Percentiles rank a stretch among this genome's conserved stretches.
phyloP scores from a whole-genome alignment of 1,140 invertebrate genomes.

The Rhysida immarginata region DNA sequence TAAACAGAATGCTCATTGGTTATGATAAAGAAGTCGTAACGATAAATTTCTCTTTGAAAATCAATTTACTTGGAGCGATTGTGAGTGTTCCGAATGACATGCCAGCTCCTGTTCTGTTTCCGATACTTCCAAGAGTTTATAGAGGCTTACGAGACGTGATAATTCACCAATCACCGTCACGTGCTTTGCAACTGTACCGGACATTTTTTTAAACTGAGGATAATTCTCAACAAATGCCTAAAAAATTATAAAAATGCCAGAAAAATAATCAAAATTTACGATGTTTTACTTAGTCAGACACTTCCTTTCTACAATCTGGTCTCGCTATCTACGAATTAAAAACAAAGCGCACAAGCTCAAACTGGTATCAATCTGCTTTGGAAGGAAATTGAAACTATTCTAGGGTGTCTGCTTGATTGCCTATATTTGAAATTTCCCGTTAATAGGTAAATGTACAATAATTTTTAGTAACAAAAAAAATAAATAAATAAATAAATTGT shows the following conservation, averaged over 20 bases:
- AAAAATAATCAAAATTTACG: too few relatives aligned
- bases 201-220: slow-evolving; percentile 98
- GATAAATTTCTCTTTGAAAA: not conserved
- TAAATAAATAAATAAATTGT: too few relatives aligned
- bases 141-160: slow-evolving; percentile 59
- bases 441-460: too few relatives aligned
- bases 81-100: slow-evolving; percentile 80
- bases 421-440: too few relatives aligned
- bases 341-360: too few relatives aligned
- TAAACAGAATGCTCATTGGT: slow-evolving; percentile 26
- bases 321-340: too few relatives aligned
- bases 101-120: slow-evolving; percentile 93
- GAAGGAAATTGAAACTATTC: too few relatives aligned
- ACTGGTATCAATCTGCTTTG: too few relatives aligned
- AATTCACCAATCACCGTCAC: slow-evolving; percentile 90
- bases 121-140: slow-evolving; percentile 76
- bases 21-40: not conserved
- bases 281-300: too few relatives aligned
- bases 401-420: too few relatives aligned
- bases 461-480: too few relatives aligned
- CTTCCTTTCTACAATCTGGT: too few relatives aligned
- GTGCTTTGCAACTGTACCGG: slow-evolving; percentile 93
- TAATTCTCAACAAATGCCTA: slow-evolving; percentile 90
- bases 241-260: slow-evolving; percentile 6
- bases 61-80: slow-evolving; percentile 51